Evolutionary conservation across 2,113 vertebrate genomes (phyloP).

Genomic region (Cynocephalus volans): DNA sequence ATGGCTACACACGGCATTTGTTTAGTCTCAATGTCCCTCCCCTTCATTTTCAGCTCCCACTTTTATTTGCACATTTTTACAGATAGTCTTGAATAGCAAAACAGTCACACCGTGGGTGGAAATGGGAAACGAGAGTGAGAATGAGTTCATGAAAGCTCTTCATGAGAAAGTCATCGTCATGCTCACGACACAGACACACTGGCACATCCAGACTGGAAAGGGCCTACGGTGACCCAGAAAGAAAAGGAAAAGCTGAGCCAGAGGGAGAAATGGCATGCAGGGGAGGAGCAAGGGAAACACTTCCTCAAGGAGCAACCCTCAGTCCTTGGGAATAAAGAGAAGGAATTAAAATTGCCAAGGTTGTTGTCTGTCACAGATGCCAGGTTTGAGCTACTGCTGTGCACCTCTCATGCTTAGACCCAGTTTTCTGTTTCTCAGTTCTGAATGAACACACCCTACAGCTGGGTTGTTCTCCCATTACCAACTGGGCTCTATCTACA

Average conservation of each 20-base stretch:
- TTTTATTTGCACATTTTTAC: constrained; percentile 87
- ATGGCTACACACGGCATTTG: constrained; percentile 60
- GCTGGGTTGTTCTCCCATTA: neutral
- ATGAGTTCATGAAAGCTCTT: constrained; percentile 72
- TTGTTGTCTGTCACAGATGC: neutral
- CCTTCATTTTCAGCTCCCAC: constrained; percentile 59
- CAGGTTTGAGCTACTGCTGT: neutral
- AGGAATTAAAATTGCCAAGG: constrained; percentile 25
- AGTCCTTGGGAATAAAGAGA: constrained; percentile 13
- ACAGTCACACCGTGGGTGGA: constrained; percentile 85
- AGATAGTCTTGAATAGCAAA: constrained; percentile 86
- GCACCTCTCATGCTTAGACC: neutral
- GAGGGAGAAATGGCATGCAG: constrained; percentile 51
- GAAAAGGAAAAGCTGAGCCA: constrained; percentile 29
- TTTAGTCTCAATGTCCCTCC: constrained; percentile 67
- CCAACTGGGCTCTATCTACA: neutral
- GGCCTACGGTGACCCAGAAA: constrained; percentile 60
- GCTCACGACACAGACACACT: constrained; percentile 74
- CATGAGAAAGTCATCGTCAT: constrained; percentile 79
- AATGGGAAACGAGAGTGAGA: constrained; percentile 1
- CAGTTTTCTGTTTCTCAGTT: neutral
- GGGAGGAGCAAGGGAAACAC: neutral
- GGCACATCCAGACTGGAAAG: neutral
- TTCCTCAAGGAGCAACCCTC: constrained; percentile 38
- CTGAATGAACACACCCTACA: neutral